Percentiles rank a stretch among this genome's conserved stretches.
These are phyloP conservation scores for Zaprionus gabonicus DNA, from an alignment of 1,140 invertebrate species.

Conservation along the genomic window DNA sequence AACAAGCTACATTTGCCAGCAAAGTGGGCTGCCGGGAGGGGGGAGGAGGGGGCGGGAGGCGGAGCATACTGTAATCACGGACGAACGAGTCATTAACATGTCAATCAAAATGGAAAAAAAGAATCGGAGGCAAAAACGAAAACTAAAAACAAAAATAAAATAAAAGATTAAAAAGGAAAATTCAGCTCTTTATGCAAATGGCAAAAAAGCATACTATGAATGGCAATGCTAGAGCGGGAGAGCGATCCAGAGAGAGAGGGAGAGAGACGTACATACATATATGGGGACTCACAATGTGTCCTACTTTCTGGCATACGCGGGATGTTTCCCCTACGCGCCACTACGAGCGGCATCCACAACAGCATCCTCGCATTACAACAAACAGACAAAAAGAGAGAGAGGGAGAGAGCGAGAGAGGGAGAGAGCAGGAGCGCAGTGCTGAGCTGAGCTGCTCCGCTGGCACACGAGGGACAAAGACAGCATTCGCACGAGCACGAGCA, in stretches of 20 bases:
- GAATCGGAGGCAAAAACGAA: constrained; percentile 11
- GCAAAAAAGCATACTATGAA: constrained; percentile 27
- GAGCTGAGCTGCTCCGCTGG: background rate
- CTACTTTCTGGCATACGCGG: constrained; percentile 71
- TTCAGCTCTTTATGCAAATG: constrained; percentile 48
- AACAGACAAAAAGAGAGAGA: constrained; percentile 14
- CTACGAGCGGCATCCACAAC: background rate
- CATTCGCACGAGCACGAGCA: background rate
- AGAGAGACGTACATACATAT: constrained; percentile 9
- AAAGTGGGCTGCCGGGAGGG: background rate
- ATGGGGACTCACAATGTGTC: constrained; percentile 56
- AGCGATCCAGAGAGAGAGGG: background rate
- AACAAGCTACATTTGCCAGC: constrained; percentile 32
- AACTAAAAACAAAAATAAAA: constrained; percentile 6
- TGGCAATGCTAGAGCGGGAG: constrained; percentile 11
- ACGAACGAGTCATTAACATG: constrained; percentile 55
- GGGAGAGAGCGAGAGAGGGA: background rate
- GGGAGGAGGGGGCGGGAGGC: background rate
- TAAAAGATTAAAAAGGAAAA: constrained; percentile 30
- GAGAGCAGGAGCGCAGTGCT: background rate
- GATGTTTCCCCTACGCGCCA: constrained; percentile 54
- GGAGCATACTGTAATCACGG: constrained; percentile 37
- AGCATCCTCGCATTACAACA: constrained; percentile 25
- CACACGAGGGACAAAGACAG: constrained; percentile 2
- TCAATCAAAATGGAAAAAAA: constrained; percentile 31